These are phyloP conservation scores for Trialeurodes vaporariorum DNA, from an alignment of 1,140 invertebrate genomes.

Conservation along the genomic window DNA sequence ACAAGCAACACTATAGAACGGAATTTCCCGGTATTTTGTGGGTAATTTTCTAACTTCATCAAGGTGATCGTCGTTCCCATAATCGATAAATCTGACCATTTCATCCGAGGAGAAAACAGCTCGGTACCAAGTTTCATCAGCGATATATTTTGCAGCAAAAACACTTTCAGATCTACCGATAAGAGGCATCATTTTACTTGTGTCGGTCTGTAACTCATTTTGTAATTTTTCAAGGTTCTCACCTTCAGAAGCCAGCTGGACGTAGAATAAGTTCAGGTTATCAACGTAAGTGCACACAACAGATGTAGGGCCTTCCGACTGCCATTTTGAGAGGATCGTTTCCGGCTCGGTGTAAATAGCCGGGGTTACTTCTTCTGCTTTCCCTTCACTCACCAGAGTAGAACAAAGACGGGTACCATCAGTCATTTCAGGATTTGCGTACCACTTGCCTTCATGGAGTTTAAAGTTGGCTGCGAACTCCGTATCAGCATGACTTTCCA, in stretches of 20 bases:
- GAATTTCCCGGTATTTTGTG: slow-evolving; percentile 32
- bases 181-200: slow-evolving; percentile 25
- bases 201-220: slow-evolving; percentile 43
- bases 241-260: background rate
- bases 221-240: slow-evolving; percentile 29
- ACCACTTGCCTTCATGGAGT: background rate
- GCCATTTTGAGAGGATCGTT: background rate
- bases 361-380: background rate
- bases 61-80: slow-evolving; percentile 40
- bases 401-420: background rate
- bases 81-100: slow-evolving; percentile 69
- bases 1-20: slow-evolving; percentile 36
- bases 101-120: slow-evolving; percentile 10
- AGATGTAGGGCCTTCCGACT: background rate
- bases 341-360: background rate
- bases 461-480: background rate
- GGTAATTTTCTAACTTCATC: slow-evolving; percentile 33
- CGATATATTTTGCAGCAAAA: slow-evolving; percentile 58
- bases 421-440: background rate
- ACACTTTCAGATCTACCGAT: slow-evolving; percentile 46
- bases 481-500: background rate
- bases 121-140: slow-evolving; percentile 65
- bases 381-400: background rate
- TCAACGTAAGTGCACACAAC: background rate
- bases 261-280: background rate